Evolutionary conservation across 1,140 invertebrate species (phyloP), one percentile per base, ranked within the genome.

Genomic region (Drosophila jambulina): DNA sequence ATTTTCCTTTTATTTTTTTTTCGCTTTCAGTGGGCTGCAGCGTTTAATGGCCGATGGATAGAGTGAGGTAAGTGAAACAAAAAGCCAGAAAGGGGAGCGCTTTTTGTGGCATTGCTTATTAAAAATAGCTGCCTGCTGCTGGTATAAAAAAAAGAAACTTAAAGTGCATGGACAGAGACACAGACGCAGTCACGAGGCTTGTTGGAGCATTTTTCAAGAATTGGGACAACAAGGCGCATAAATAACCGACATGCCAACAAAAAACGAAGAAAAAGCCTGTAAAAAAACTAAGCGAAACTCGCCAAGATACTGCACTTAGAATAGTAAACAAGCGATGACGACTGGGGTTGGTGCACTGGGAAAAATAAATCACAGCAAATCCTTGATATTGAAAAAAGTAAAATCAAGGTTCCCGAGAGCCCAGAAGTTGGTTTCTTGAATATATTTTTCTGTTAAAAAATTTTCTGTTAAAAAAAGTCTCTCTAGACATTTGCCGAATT

Each of bases 161-260:
- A 71, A 82, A 86, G 68, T 79, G 70, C 62, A 72, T 46, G 46
- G 53, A 57, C 34, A 78, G 40, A 67, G 48, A 53, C 17, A 54
- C 34, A 45, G 67, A 46, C 40, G 29, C 21, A 74, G 57, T 36
- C 49, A 61, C 74, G 53, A 71, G 75, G 59, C 62, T 46, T 64
- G 63, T 70, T 74, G 80, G 78, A 84, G 84, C 51, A 72, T 80
- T 82, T 82, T 79, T 79, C 65, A 78, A 88, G 85, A 88, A 88
- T 88, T 88, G 85, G 85, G 81, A 88, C 85, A 82, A 80, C 85
- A 74, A 90, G 85, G 77, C 78, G 85, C 85, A 88, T 88, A 90
- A 90, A 91, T 91, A 90, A 85, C 81, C 86, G 81, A 75, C 76
- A 88, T 87, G 84, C 84, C 84, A 83, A 51, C 67, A 70, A 74